These are phyloP conservation scores for Cotesia typhae DNA, from an alignment of 1,140 invertebrate genomes.

Conservation along the genomic window DNA sequence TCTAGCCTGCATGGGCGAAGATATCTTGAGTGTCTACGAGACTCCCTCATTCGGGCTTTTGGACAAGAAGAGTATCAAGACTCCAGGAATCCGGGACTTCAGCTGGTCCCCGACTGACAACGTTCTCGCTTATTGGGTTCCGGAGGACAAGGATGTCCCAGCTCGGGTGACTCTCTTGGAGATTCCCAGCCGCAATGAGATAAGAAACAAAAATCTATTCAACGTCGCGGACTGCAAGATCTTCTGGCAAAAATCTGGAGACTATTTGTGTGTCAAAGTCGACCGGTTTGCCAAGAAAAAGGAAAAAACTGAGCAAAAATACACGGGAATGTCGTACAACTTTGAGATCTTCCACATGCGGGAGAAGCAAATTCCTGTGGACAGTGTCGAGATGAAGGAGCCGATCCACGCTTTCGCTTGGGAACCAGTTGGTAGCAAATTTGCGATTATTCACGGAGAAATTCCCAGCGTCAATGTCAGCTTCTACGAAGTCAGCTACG, in stretches of 20 bases:
- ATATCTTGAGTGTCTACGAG: slow-evolving; percentile 93
- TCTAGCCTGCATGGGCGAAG: slow-evolving; percentile 88
- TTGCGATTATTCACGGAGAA: slow-evolving; percentile 96
- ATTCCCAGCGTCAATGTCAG: slow-evolving; percentile 87
- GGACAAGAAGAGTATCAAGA: slow-evolving; percentile 95
- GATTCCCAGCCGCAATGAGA: slow-evolving; percentile 87
- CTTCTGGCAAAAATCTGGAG: slow-evolving; percentile 98
- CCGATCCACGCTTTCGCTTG: slow-evolving; percentile 96
- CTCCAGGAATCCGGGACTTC: slow-evolving; percentile 92
- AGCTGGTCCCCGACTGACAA: slow-evolving; percentile 98
- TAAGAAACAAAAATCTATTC: slow-evolving; percentile 96
- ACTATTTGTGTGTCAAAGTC: slow-evolving; percentile 97
- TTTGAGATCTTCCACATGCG: slow-evolving; percentile 99
- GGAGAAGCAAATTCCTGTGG: slow-evolving; percentile 97
- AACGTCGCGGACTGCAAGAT: slow-evolving; percentile 98
- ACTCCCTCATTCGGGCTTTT: slow-evolving; percentile 92
- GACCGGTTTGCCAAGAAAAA: slow-evolving; percentile 96
- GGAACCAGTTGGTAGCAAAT: slow-evolving; percentile 96
- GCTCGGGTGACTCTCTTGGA: slow-evolving; percentile 85
- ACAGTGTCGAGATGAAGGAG: slow-evolving; percentile 94
- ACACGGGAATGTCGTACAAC: slow-evolving; percentile 97
- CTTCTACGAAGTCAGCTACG: slow-evolving; percentile 92
- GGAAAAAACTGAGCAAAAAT: slow-evolving; percentile 91
- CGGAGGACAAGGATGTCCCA: slow-evolving; percentile 93
- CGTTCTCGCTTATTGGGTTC: slow-evolving; percentile 97